Base-by-base conservation (phyloP, 2,113 vertebrate species). In the Bos taurus region DNA sequence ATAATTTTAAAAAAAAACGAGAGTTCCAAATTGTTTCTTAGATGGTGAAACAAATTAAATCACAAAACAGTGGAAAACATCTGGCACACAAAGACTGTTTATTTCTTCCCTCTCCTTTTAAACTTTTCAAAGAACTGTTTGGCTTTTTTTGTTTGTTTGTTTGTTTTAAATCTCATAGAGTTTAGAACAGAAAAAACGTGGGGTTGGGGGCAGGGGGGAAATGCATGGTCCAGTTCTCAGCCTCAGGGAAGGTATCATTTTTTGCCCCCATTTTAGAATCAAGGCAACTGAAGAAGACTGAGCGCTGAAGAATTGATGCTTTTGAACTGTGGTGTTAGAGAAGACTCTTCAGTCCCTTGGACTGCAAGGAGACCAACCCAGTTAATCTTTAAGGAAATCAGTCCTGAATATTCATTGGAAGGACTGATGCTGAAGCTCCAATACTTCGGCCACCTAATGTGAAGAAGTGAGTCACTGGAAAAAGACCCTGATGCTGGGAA, bases 11-110 rank as follows among this genome's bases (percentile, higher is more conserved):
- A 15, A 40, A 50, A 50, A 62, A 36, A 26, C 1, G 0, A 90
- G 30, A 90, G 56, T 23, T 56, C 36, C 54, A 94, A 83, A 83
- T n/a, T 33, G 17, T 56, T 84, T 93, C 87, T 81, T 87, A 81
- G 50, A 43, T 19, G 15, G 21, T 46, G 78, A 28, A 54, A 52
- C 60, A 52, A 54, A 90, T 57, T 92, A 52, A 78, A n/a, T 17
- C 26, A 77, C 0, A 7, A 13, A 84, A 92, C 17, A 13, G 1
- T 25, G 19, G 40, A 5, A 89, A 64, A 80, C 7, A 87, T 6
- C 36, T 50, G 33, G 33, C 64, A 95, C 52, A 57, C 1, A 13
- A 4, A 86, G 33, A 16, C n/a, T 59, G 25, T 26, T 77, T 77
- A 43, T 43, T 43, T 77, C 36, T 77, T 77, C 71, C 36, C 26